A percentile compares a stretch with the other conserved stretches of the same genome.
These are phyloP conservation scores for Drosophila mimetica DNA, from an alignment of 2,888 invertebrate genomes.

Conservation along the genomic window DNA sequence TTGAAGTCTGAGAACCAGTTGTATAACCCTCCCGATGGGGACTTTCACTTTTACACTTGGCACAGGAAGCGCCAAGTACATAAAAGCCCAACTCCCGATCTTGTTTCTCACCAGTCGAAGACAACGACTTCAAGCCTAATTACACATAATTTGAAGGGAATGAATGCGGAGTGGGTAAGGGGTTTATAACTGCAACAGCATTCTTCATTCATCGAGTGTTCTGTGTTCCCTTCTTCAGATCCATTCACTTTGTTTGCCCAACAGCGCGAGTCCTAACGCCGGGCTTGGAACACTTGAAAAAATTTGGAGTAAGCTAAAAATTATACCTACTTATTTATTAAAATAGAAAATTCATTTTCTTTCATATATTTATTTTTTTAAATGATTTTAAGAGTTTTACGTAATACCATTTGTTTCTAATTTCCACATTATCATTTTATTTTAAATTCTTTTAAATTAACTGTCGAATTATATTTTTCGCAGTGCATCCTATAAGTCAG, in stretches of 20 bases:
- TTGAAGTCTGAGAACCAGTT: constrained; percentile 47
- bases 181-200: constrained; percentile 48
- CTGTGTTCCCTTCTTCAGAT: constrained; percentile 1
- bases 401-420: too few species aligned
- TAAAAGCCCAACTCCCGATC: constrained; percentile 34
- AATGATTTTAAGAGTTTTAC: too few species aligned
- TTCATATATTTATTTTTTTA: too few species aligned
- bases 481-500: constrained; percentile 20
- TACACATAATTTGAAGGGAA: constrained; percentile 74
- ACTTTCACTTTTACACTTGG: constrained; percentile 63
- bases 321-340: too few species aligned
- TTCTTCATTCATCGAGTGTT: constrained; percentile 25
- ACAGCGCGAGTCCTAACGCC: constrained; percentile 78
- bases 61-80: constrained; percentile 43
- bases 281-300: constrained; percentile 1
- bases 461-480: neutral
- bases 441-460: neutral
- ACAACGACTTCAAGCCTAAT: constrained; percentile 59
- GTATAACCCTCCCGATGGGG: constrained; percentile 1
- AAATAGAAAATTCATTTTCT: too few species aligned
- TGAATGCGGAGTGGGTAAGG: constrained; percentile 55
- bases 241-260: constrained; percentile 64
- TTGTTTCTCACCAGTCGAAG: constrained; percentile 28
- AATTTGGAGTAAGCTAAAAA: too few species aligned
- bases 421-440: too few species aligned